Base-by-base conservation (phyloP, 1,140 invertebrate species). In the Rhagoletis pomonella region DNA sequence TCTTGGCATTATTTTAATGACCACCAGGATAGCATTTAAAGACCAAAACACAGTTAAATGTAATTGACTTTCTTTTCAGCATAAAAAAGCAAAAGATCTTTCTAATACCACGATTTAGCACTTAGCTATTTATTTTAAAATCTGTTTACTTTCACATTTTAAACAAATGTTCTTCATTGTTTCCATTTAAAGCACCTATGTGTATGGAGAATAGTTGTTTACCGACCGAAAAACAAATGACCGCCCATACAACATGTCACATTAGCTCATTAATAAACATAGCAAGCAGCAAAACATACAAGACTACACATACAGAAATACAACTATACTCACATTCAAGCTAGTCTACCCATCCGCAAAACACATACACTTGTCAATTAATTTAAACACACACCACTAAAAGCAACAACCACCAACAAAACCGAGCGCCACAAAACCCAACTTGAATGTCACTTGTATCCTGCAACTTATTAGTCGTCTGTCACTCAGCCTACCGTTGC, bases 381-480 rank as follows among this genome's bases (percentile, higher is more conserved):
- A 81, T 55, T 81, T 81, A 81, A 55, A 81, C 47, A 29, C 7
- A 81, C 73, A 77, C 14, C 73, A 81, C 10, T 47, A 81, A 29
- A 0, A 81, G n/a, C 47, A 29, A 50, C 73, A 55, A 19, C 17
- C 17, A 73, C 12, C 5, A 42, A 17, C 29, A 73, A 19, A 1
- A 9, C 5, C 6, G 47, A 6, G 47, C 29, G 47, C 17, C 44
- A 47, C 3, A 39, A 81, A 81, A n/a, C 50, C 47, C 73, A 50
- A 81, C 73, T 55, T 81, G 1, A 81, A 58, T 81, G 73, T 81
- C 73, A 81, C 47, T 55, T 81, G 73, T 81, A 81, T 81, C 73
- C 73, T 58, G 67, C 73, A 81, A 81, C 73, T 55, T 81, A 55
- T 81, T 81, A 81, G 73, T 55, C 50, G 44, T 19, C 73, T 81